Conservation (phyloP, 2,113 vertebrate species). For the Colistium nudipinnis region DNA sequence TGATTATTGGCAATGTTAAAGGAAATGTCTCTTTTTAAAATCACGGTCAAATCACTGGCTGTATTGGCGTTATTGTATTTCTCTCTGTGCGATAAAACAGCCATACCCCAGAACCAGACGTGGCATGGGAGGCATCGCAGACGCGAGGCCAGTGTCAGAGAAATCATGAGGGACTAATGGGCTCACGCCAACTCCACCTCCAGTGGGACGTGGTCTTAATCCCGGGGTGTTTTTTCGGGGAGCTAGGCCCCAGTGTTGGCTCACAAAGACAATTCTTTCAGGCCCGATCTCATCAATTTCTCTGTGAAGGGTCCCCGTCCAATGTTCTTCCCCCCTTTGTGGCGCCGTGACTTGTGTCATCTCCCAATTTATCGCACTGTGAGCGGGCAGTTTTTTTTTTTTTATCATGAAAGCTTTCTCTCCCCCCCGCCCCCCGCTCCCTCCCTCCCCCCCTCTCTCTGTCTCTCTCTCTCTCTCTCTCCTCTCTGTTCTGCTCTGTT, state of each 20-base stretch:
- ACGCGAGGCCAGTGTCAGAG: constrained; percentile 53
- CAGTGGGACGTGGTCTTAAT: constrained; percentile 75
- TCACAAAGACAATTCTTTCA: constrained; percentile 78
- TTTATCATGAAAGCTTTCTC: constrained; percentile 78
- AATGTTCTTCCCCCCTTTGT: constrained; percentile 82
- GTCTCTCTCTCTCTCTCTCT: constrained; percentile 38
- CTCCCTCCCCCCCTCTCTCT: constrained; percentile 39
- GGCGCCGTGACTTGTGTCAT: constrained; percentile 81
- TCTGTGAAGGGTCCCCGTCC: constrained; percentile 77
- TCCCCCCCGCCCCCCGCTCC: constrained; percentile 46
- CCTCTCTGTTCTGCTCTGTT: constrained; percentile 72
- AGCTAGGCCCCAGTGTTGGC: constrained; percentile 69
- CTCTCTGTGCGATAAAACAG: constrained; percentile 21
- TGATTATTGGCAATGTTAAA: constrained; percentile 31
- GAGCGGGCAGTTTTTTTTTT: constrained; percentile 80
- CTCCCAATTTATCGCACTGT: constrained; percentile 81
- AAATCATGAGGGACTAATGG: constrained; percentile 65
- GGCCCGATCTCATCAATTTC: constrained; percentile 76
- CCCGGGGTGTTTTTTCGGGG: constrained; percentile 71
- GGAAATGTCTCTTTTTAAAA: constrained; percentile 54
- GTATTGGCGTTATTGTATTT: constrained; percentile 22
- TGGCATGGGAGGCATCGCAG: constrained; percentile 49
- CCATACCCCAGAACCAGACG: constrained; percentile 28
- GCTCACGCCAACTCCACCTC: constrained; percentile 65
- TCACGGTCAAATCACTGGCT: constrained; percentile 4